Base-by-base conservation (phyloP, 2,113 vertebrate genomes). In the Globicephala melas region DNA sequence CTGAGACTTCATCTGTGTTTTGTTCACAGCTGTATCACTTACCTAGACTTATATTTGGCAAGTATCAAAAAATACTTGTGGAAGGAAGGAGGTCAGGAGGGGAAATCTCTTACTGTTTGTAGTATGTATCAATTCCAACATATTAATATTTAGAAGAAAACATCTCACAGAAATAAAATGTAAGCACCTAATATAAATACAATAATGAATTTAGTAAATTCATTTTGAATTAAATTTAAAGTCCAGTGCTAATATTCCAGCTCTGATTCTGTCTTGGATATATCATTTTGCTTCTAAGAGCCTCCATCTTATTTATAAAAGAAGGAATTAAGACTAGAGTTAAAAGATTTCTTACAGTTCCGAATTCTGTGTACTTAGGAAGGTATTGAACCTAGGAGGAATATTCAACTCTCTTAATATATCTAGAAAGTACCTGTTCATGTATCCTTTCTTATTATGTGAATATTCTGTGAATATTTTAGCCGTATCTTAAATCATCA, bases 151-250 rank as follows among this genome's bases (percentile, higher is more conserved):
- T 88, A 62, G 63, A 67, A 82, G 47, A 92, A 97, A 85, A 74
- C 13, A 63, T 77, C 41, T 89, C 33, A 93, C 10, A 84, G 20
- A 95, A 91, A 96, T 81, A 85, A 96, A 95, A 95, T 58, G 15
- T 31, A 38, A 77, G 31, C 7, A 84, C 5, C 38, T 50, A 81
- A 67, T 65, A 9, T 47, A 36, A n/a, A 44, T 6, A 20, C 25
- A 94, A 67, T 83, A 86, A 41, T 63, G 18, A 83, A 92, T 50
- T 82, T 18, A 47, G 8, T 60, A 60, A 41, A 53, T 63, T 92
- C 55, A 44, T 50, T 82, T 58, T 94, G 7, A 82, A 67, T 25
- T 85, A 86, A 90, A 93, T 95, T 85, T 31, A 26, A 94, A 91
- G 13, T 62, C 18, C 17, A 68, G 5, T 62, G 7, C 20, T 79